phyloP scores from a whole-genome alignment of 2,888 invertebrate genomes.

The Autographa gamma region DNA sequence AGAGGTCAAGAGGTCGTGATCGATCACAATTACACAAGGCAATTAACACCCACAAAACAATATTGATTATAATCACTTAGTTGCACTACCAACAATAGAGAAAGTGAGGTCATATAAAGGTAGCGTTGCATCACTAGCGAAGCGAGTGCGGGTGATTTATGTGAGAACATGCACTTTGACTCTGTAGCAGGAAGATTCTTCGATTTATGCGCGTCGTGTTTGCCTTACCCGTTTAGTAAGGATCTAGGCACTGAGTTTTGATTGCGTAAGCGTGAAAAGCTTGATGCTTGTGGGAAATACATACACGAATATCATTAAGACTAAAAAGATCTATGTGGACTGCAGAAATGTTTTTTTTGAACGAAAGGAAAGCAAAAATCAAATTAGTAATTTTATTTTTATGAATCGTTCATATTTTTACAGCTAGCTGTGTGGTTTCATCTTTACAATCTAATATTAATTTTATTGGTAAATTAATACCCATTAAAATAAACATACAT shows the following conservation, averaged over 20 bases:
- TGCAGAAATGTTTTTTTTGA: too few relatives aligned
- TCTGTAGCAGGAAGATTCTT: constrained; percentile 43
- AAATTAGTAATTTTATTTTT: too few relatives aligned
- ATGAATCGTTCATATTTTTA: background rate
- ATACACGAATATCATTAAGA: background rate
- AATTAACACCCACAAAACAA: constrained; percentile 19
- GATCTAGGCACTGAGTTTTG: constrained; percentile 7
- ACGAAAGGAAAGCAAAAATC: too few relatives aligned
- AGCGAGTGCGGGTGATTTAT: constrained; percentile 45
- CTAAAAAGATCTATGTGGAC: too few relatives aligned
- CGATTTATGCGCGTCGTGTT: constrained; percentile 48
- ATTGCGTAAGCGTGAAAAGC: constrained; percentile 9
- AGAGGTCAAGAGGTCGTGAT: background rate
- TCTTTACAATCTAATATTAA: constrained; percentile 21
- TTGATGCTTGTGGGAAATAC: background rate
- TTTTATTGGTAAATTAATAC: constrained; percentile 20
- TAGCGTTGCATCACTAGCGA: constrained; percentile 63
- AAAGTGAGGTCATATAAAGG: constrained; percentile 61
- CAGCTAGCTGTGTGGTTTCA: constrained; percentile 30
- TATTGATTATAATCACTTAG: constrained; percentile 31
- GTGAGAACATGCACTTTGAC: constrained; percentile 59
- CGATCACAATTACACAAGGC: constrained; percentile 1
- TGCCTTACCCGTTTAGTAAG: constrained; percentile 42
- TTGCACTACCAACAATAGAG: constrained; percentile 56
- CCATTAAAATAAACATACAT: constrained; percentile 28